Conservation (phyloP, 2,797 vertebrate genomes). For the Acestrorhynchus altus region DNA sequence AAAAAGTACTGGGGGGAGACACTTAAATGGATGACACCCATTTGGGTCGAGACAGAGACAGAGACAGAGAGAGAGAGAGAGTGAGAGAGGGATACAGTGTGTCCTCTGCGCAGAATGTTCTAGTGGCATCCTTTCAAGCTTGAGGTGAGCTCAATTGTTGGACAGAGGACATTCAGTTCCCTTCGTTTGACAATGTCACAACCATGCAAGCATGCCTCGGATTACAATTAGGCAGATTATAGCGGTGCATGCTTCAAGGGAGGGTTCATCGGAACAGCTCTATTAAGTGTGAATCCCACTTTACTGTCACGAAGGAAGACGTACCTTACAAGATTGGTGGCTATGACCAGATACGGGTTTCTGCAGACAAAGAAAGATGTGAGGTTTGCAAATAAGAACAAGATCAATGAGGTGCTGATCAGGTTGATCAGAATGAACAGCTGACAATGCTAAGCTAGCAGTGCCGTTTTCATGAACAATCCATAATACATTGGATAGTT, state of each 20-base stretch:
- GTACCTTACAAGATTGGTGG: conserved; percentile 83
- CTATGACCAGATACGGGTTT: conserved; percentile 80
- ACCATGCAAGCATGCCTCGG: background rate
- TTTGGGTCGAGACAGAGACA: conserved; percentile 39
- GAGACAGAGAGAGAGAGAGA: conserved; percentile 22
- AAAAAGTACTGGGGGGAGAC: conserved; percentile 58
- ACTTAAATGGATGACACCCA: conserved; percentile 61
- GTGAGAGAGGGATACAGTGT: conserved; percentile 10
- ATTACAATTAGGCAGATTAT: background rate
- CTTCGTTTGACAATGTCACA: background rate
- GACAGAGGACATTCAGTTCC: conserved; percentile 3
- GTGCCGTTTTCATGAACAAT: no score
- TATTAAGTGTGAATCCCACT: background rate
- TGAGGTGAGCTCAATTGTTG: conserved; percentile 10
- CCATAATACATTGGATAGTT: no score
- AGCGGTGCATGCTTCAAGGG: background rate
- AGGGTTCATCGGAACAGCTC: background rate
- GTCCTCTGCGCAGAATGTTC: conserved; percentile 23
- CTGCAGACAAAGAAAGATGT: conserved; percentile 66
- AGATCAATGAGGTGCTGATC: background rate
- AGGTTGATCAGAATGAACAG: background rate
- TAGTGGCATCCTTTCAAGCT: conserved; percentile 1
- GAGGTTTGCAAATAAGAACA: background rate
- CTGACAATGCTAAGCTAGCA: background rate
- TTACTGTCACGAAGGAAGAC: conserved; percentile 11